Percentiles rank a stretch among this genome's conserved stretches.
Conservation (phyloP, 2,113 vertebrate species). For the Gracilinanus agilis region DNA sequence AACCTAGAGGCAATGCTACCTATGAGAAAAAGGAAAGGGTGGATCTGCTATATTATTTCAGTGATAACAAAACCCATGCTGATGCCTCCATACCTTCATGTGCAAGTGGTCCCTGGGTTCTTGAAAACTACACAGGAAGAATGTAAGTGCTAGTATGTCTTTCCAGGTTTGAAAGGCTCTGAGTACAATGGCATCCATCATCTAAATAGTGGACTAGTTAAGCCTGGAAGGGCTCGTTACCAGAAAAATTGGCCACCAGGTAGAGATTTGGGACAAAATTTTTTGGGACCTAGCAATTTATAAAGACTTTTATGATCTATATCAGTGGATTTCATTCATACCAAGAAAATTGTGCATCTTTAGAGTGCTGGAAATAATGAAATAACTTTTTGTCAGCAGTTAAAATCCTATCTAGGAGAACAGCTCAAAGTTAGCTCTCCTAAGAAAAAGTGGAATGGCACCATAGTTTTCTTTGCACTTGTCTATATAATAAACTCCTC, state of each 20-base stretch:
- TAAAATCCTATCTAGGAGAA: background rate
- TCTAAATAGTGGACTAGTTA: background rate
- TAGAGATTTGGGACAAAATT: background rate
- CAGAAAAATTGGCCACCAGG: background rate
- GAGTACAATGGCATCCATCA: background rate
- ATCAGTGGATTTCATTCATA: background rate
- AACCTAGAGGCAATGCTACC: constrained; percentile 27
- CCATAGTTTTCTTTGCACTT: background rate
- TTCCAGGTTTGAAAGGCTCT: background rate
- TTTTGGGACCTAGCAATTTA: background rate
- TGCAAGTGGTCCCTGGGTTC: background rate
- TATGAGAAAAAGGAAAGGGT: constrained; percentile 35
- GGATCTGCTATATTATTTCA: constrained; percentile 11
- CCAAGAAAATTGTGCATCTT: background rate
- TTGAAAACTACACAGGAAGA: background rate
- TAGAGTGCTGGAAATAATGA: background rate
- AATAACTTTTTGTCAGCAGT: constrained; percentile 17
- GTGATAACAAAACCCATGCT: background rate
- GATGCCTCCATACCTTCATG: background rate
- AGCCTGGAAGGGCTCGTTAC: background rate
- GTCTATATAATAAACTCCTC: background rate
- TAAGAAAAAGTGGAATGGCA: background rate
- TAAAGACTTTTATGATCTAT: background rate
- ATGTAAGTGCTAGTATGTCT: background rate
- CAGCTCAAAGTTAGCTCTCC: background rate